phyloP scores from a whole-genome alignment of 2,113 vertebrate genomes.

The Pagrus major region DNA sequence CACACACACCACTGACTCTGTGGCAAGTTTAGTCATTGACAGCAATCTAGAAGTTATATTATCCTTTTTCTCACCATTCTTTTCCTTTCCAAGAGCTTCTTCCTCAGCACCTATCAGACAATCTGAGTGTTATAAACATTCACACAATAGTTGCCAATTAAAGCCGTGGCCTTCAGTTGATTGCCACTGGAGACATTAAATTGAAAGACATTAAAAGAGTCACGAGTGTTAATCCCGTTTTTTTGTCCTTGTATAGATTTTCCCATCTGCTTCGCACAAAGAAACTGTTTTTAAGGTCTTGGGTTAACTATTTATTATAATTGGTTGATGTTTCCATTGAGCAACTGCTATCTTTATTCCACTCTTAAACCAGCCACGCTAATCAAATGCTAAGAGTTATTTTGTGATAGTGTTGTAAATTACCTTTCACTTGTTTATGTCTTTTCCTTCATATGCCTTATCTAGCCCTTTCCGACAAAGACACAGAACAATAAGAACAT shows the following conservation, averaged over 20 bases:
- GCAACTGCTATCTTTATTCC: not conserved
- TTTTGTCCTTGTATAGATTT: not conserved
- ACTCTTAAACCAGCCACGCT: not conserved
- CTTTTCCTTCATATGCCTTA: not conserved
- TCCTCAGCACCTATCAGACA: not conserved
- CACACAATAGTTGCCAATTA: not conserved
- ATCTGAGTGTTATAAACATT: not conserved
- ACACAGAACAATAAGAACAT: too few relatives aligned
- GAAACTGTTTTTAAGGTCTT: not conserved
- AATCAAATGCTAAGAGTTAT: not conserved
- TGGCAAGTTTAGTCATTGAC: conserved; percentile 3
- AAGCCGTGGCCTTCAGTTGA: conserved; percentile 2
- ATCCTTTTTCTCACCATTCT: not conserved
- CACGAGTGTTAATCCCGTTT: not conserved
- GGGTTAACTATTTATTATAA: not conserved
- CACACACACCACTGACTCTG: not conserved
- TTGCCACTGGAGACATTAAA: not conserved
- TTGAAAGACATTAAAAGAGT: not conserved
- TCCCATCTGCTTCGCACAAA: not conserved
- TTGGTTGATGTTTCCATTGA: not conserved
- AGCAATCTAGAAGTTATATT: conserved; percentile 2
- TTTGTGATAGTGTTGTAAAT: not conserved
- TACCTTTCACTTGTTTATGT: not conserved
- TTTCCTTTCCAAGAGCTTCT: not conserved
- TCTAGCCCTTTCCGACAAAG: too few relatives aligned